These are phyloP conservation scores for Sphyrna mokarran DNA, from an alignment of 2,113 vertebrate genomes.

Conservation along the genomic window DNA sequence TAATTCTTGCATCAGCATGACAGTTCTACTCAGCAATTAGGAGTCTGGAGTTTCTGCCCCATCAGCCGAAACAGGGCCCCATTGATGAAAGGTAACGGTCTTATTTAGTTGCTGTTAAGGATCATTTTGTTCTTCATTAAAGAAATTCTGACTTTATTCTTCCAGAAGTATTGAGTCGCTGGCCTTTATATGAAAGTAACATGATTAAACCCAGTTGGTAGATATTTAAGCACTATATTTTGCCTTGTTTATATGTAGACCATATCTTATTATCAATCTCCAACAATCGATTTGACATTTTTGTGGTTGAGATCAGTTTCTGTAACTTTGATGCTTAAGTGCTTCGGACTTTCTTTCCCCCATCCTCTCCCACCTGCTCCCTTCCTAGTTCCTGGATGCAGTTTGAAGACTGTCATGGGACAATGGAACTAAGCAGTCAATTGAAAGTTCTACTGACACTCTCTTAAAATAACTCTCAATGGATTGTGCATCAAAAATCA, in stretches of 20 bases:
- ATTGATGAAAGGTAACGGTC: neutral
- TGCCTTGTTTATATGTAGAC: too few relatives aligned
- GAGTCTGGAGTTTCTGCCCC: neutral
- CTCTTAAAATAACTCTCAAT: neutral
- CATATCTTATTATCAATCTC: neutral
- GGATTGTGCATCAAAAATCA: neutral
- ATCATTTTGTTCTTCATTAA: neutral
- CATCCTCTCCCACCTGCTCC: neutral
- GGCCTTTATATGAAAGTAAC: neutral
- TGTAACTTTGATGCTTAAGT: neutral
- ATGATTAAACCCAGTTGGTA: slow-evolving; percentile 13
- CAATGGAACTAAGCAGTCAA: neutral
- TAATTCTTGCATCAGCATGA: neutral
- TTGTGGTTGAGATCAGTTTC: neutral
- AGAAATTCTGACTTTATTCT: neutral
- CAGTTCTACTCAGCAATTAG: neutral
- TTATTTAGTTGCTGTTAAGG: neutral
- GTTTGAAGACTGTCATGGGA: neutral
- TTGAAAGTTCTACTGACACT: neutral
- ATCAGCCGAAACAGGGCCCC: neutral
- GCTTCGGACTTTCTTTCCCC: neutral
- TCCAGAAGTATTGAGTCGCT: neutral
- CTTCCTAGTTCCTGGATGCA: neutral
- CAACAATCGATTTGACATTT: neutral
- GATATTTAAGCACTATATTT: neutral